phyloP scores from a whole-genome alignment of 2,797 vertebrate species.

The Psittacula derbiana region DNA sequence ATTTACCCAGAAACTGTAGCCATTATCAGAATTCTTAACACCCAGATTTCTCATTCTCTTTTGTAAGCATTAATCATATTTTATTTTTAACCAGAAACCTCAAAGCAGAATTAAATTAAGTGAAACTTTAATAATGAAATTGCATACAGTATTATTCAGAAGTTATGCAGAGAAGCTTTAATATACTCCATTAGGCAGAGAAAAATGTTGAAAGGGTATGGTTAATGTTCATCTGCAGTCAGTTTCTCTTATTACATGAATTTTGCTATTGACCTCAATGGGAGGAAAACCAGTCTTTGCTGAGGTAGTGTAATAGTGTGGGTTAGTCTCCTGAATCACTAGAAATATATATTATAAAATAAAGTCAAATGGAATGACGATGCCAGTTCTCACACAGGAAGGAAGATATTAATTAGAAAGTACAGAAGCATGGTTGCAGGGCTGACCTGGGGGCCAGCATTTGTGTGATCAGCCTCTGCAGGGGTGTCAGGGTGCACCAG shows the following conservation, averaged over 20 bases:
- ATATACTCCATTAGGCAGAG: constrained; percentile 61
- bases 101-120: constrained; percentile 67
- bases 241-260: constrained; percentile 6
- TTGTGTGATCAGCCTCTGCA: neutral
- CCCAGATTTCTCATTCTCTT: constrained; percentile 23
- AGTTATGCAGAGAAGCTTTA: constrained; percentile 55
- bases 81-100: constrained; percentile 65
- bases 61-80: constrained; percentile 56
- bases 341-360: neutral
- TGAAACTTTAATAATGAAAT: constrained; percentile 69
- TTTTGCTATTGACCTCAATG: neutral
- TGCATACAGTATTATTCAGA: constrained; percentile 43
- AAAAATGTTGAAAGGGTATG: constrained; percentile 61
- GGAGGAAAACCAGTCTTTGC: neutral
- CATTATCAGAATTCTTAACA: constrained; percentile 39
- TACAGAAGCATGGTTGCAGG: neutral
- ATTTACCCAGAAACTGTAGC: constrained; percentile 38
- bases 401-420: neutral
- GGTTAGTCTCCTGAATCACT: neutral
- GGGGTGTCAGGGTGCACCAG: neutral
- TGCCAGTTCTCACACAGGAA: neutral
- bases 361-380: constrained; percentile 9
- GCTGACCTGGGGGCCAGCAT: neutral
- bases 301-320: neutral
- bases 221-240: constrained; percentile 44